Percentiles rank a stretch among this genome's conserved stretches.
phyloP scores from a whole-genome alignment of 2,113 vertebrate genomes.

The Mormyrus lacerda region DNA sequence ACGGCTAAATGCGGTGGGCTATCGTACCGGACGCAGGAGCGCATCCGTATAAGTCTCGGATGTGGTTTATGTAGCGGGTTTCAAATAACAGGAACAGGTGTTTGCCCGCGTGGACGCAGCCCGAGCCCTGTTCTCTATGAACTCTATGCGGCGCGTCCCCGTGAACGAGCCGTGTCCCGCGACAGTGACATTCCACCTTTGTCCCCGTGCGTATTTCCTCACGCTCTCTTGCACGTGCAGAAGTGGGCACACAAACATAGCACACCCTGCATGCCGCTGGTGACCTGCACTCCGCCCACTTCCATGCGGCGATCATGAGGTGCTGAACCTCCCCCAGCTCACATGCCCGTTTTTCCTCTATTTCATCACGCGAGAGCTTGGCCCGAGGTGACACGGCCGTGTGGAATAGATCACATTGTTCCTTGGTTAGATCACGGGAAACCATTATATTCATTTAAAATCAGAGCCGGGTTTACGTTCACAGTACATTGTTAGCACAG shows the following conservation, averaged over 20 bases:
- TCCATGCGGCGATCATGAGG: not conserved
- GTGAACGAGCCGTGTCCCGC: not conserved
- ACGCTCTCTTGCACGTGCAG: not conserved
- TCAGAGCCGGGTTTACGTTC: not conserved
- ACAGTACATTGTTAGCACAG: not conserved
- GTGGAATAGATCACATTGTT: not conserved
- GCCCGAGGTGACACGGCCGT: not conserved
- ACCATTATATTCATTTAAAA: not conserved
- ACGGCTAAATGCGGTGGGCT: not conserved
- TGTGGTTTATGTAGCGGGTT: not conserved
- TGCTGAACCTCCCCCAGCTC: not conserved
- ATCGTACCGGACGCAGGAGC: not conserved
- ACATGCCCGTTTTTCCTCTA: not conserved
- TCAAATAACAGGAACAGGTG: constrained; percentile 4
- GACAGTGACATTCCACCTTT: not conserved
- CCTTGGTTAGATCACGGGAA: not conserved
- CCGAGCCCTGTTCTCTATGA: not conserved
- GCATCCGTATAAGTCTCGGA: not conserved
- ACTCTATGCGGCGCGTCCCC: not conserved
- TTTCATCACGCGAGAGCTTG: not conserved
- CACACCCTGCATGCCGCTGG: not conserved
- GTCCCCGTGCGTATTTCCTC: not conserved
- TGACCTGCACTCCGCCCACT: not conserved
- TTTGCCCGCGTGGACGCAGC: not conserved
- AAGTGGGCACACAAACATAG: not conserved